A percentile compares a stretch with the other conserved stretches of the same genome.
These are phyloP conservation scores for Cyprinodon diabolis DNA, from an alignment of 2,797 vertebrate species.

Conservation along the genomic window DNA sequence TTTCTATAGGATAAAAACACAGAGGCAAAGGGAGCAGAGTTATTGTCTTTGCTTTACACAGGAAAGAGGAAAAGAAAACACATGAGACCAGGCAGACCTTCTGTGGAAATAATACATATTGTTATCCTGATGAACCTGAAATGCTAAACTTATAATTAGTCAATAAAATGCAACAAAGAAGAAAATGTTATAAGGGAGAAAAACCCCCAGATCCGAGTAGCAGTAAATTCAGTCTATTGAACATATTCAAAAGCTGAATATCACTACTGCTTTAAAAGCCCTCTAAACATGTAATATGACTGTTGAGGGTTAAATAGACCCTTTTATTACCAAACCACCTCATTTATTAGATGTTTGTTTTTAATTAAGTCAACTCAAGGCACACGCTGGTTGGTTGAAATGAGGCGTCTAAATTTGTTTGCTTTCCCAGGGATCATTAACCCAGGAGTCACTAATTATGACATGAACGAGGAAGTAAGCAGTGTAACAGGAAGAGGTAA, in stretches of 20 bases:
- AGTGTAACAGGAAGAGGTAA: slow-evolving; percentile 9
- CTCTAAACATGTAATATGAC: too few species aligned
- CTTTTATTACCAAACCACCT: neutral
- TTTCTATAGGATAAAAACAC: too few species aligned
- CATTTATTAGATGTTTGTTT: slow-evolving; percentile 2
- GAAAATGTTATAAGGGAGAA: neutral
- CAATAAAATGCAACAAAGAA: neutral
- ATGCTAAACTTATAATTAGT: neutral
- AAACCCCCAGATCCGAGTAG: neutral
- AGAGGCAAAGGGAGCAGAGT: too few species aligned
- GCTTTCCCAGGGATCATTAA: slow-evolving; percentile 4
- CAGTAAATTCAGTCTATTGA: neutral
- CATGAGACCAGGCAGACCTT: neutral
- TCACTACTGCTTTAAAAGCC: neutral
- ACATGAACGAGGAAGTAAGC: neutral
- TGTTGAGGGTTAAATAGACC: neutral
- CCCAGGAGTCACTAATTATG: neutral
- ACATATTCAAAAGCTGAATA: neutral
- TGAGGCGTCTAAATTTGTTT: neutral
- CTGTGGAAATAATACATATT: neutral
- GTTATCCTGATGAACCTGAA: neutral
- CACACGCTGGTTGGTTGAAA: neutral
- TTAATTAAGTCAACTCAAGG: slow-evolving; percentile 1
- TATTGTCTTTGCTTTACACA: too few species aligned
- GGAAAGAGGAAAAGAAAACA: too few species aligned